phyloP scores from a whole-genome alignment of 2,888 invertebrate genomes.

The Mesorhabditis spiculigera region DNA sequence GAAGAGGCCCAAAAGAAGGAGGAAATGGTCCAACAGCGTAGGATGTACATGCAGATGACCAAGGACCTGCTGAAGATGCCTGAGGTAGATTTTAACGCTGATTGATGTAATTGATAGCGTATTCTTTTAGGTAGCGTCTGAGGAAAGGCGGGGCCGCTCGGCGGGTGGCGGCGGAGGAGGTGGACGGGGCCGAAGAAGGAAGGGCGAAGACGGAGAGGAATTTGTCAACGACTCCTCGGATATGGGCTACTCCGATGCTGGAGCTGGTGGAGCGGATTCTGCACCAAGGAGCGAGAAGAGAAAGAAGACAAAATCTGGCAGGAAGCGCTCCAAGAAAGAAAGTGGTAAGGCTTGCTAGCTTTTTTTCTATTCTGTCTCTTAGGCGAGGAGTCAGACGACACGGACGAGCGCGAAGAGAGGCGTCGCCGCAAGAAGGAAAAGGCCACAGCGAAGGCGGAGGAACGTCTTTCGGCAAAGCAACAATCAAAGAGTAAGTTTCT shows the following conservation, averaged over 20 bases:
- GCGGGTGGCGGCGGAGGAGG: constrained; percentile 30
- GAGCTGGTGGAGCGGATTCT: constrained; percentile 30
- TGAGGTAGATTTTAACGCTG: constrained; percentile 24
- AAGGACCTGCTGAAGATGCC: constrained; percentile 64
- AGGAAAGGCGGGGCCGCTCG: constrained; percentile 18
- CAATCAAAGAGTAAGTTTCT: constrained; percentile 23
- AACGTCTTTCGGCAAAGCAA: constrained; percentile 38
- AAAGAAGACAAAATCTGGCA: constrained; percentile 18
- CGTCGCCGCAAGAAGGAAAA: constrained; percentile 13
- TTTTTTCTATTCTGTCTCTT: neutral
- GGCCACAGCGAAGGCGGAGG: constrained; percentile 17
- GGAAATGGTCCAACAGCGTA: constrained; percentile 65
- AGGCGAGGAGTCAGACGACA: neutral
- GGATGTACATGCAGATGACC: constrained; percentile 71
- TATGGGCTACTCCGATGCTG: constrained; percentile 41
- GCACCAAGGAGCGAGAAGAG: constrained; percentile 25
- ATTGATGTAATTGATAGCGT: neutral
- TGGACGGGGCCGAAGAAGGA: constrained; percentile 20
- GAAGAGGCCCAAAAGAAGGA: constrained; percentile 65
- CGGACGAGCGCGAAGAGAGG: neutral
- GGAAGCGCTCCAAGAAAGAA: neutral
- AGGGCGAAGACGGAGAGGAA: constrained; percentile 42
- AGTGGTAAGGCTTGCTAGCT: neutral
- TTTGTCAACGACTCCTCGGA: constrained; percentile 53
- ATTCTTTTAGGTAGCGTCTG: constrained; percentile 21